phyloP scores from a whole-genome alignment of 2,113 vertebrate species.

The Tapirus terrestris region DNA sequence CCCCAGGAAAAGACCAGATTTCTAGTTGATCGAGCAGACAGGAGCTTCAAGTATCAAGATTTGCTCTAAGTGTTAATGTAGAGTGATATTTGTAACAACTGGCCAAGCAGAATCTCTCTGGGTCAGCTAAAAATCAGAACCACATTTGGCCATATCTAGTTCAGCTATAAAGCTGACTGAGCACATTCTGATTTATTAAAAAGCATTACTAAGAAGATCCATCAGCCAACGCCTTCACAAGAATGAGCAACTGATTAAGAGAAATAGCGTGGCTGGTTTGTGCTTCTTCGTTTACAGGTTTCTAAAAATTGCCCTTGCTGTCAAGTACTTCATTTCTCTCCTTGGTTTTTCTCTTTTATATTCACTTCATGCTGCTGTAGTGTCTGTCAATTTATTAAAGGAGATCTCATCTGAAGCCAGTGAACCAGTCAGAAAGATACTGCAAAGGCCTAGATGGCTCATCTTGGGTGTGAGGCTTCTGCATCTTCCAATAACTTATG shows the following conservation, averaged over 20 bases:
- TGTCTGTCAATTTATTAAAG: not conserved
- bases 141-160: not conserved
- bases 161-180: not conserved
- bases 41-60: not conserved
- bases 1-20: not conserved
- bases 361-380: not conserved
- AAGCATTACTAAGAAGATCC: not conserved
- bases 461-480: not conserved
- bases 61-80: not conserved
- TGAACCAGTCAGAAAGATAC: not conserved
- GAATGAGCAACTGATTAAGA: not conserved
- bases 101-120: not conserved
- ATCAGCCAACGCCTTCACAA: not conserved
- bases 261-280: not conserved
- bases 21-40: not conserved
- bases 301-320: not conserved
- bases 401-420: not conserved
- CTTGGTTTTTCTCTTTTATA: not conserved
- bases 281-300: not conserved
- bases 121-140: slow-evolving; percentile 3
- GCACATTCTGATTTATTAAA: not conserved
- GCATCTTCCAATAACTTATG: not conserved
- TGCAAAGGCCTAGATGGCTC: not conserved
- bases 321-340: not conserved
- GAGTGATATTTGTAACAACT: not conserved